Percentiles rank a stretch among this genome's conserved stretches.
phyloP scores from a whole-genome alignment of 2,113 vertebrate genomes.

The Triplophysa rosa region DNA sequence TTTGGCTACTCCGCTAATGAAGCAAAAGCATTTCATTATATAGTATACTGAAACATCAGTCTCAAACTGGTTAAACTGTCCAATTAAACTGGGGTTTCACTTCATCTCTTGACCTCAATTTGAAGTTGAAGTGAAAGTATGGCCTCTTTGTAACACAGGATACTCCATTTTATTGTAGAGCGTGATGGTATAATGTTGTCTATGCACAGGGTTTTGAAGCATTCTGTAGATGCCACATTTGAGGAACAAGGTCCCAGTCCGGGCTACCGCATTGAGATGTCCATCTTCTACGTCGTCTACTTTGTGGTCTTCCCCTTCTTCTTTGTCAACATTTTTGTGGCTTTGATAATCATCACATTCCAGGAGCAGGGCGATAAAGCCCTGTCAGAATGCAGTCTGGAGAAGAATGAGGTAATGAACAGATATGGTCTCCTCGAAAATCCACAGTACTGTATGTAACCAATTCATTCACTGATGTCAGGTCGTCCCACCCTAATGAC shows the following conservation, averaged over 20 bases:
- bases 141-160: too few relatives aligned
- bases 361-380: constrained; percentile 98
- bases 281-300: constrained; percentile 98
- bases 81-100: constrained; percentile 6
- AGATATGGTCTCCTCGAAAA: neutral
- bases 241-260: constrained; percentile 94
- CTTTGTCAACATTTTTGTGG: constrained; percentile 98
- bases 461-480: neutral
- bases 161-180: too few relatives aligned
- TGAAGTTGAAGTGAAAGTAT: neutral
- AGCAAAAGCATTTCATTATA: neutral
- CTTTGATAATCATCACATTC: constrained; percentile 98
- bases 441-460: neutral
- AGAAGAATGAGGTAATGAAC: constrained; percentile 89
- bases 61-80: constrained; percentile 29
- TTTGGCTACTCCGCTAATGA: constrained; percentile 13
- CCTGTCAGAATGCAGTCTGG: constrained; percentile 94
- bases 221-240: constrained; percentile 94
- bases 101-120: too few relatives aligned
- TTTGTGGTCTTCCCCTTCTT: constrained; percentile 99
- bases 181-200: constrained; percentile 1
- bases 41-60: constrained; percentile 30
- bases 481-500: too few relatives aligned
- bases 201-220: constrained; percentile 86
- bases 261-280: constrained; percentile 94